Evolutionary conservation across 2,888 invertebrate species (phyloP), one percentile per base, ranked within the genome.

Genomic region (Sialis lutaria): DNA sequence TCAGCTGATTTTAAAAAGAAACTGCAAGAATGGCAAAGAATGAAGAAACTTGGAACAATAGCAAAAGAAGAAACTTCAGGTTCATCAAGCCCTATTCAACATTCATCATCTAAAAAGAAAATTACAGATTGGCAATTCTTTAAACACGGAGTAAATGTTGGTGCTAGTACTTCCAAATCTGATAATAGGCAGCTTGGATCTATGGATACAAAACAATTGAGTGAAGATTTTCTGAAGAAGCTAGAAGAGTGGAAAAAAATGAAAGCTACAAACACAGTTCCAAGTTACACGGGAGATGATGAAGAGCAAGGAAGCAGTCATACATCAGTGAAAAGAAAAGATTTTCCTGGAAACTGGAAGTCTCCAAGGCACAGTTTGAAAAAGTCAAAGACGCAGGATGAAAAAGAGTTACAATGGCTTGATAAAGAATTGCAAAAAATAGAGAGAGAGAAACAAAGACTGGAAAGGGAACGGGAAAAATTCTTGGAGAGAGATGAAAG

Each of bases 201-300:
- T 45, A 75, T 77, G 0, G 79, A 78, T 22, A 69, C 75, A 48
- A 72, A 76, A 53, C 79, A 80, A 53, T 67, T 88, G 8, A 82
- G 83, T 22, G 84, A 88, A 50, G 89, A 90, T 56, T 89, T 89
- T 60, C 72, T 82, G 34, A 82, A 79, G 57, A 88, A 83, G 67
- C 74, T 89, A 67, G 83, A 87, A 57, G 83, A 84, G 65, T 90
- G 90, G 90, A 85, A 84, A 58, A 76, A 75, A 52, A 77, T 84
- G 60, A 85, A 85, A 60, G 72, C 77, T 41, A 69, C 71, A 1
- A 75, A 72, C 49, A 70, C 72, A 0, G 70, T 74, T 1, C 72
- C 74, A 22, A 67, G 68, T 52, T 46, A 46, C n/a, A 49, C 50
- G 6, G 49, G 50, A 30, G 51, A 55, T 7, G 52, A 54, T 6